Conservation (phyloP, 1,140 invertebrate species). For the Diuraphis noxia region DNA sequence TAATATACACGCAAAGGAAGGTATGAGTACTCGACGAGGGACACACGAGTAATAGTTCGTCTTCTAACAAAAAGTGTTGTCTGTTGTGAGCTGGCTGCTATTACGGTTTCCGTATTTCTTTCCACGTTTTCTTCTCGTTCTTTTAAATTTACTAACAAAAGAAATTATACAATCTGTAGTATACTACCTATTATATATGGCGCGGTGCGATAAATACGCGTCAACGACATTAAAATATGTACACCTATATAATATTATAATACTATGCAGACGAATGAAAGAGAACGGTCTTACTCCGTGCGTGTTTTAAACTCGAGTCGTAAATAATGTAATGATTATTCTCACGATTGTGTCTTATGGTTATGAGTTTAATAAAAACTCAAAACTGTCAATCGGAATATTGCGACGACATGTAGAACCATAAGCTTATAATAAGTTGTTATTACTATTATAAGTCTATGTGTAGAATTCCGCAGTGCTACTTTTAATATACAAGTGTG, state of each 20-base stretch:
- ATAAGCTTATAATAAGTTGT: too few relatives aligned
- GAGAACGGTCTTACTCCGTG: background rate
- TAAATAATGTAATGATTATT: slow-evolving; percentile 36
- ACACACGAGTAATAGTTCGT: background rate
- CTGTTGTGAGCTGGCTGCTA: background rate
- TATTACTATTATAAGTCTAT: too few relatives aligned
- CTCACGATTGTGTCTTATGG: slow-evolving; percentile 12
- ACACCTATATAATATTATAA: background rate
- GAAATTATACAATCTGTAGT: background rate
- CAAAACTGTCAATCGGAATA: slow-evolving; percentile 9
- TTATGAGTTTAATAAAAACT: background rate
- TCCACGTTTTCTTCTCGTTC: background rate
- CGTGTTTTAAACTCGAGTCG: slow-evolving; percentile 10
- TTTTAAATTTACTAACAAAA: background rate
- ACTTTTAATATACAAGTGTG: background rate
- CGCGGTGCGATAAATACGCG: background rate
- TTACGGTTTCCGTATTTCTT: background rate
- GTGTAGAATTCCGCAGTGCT: too few relatives aligned
- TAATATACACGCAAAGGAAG: background rate
- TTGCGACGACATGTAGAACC: background rate
- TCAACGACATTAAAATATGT: background rate
- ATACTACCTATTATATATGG: background rate
- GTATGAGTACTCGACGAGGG: background rate
- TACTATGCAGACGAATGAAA: background rate
- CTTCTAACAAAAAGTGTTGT: background rate